These are phyloP conservation scores for Galerucella pusilla DNA, from an alignment of 2,888 invertebrate genomes.

Conservation along the genomic window DNA sequence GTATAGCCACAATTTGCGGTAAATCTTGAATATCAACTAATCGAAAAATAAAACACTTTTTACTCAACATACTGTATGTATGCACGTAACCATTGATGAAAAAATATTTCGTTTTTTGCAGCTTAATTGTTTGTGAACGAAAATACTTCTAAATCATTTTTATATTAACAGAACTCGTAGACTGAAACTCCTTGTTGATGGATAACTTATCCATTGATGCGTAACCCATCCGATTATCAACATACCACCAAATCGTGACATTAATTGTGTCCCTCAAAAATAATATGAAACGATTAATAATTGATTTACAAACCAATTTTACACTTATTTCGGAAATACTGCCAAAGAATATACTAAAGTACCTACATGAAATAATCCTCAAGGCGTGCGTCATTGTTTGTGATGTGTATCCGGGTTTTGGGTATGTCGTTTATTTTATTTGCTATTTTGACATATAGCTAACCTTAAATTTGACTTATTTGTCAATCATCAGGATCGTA, in stretches of 20 bases:
- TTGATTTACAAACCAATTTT: not conserved
- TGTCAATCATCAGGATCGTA: too few species aligned
- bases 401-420: too few species aligned
- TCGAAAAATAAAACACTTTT: slow-evolving; percentile 1
- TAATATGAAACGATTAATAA: not conserved
- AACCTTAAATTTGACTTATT: too few species aligned
- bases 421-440: too few species aligned
- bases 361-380: too few species aligned
- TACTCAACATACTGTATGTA: not conserved
- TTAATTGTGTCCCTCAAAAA: slow-evolving; percentile 7
- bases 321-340: too few species aligned
- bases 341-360: too few species aligned
- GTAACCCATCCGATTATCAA: not conserved
- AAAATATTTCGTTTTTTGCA: not conserved
- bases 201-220: slow-evolving; percentile 1
- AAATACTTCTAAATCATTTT: not conserved
- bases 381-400: too few species aligned
- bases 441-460: too few species aligned
- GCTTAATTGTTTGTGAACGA: not conserved
- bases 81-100: slow-evolving; percentile 1
- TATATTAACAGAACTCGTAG: not conserved
- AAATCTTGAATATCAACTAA: slow-evolving; percentile 19
- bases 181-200: slow-evolving; percentile 5
- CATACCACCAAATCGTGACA: not conserved
- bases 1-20: slow-evolving; percentile 27